These are phyloP conservation scores for Megastigmus dorsalis DNA, from an alignment of 2,888 invertebrate species.

Conservation along the genomic window DNA sequence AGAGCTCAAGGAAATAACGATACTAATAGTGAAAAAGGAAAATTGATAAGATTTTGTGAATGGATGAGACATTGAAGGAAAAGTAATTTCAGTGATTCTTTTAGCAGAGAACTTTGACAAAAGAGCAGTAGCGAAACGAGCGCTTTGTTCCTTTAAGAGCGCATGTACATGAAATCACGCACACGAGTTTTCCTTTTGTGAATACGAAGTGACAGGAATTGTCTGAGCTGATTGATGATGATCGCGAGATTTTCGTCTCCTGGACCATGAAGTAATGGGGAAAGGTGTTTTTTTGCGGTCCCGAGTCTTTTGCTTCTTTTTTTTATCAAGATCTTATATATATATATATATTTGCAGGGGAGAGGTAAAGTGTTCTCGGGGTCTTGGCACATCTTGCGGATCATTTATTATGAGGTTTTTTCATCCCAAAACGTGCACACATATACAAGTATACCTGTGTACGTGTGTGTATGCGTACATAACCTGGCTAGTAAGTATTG, in stretches of 20 bases:
- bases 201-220: conserved; percentile 29
- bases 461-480: neutral
- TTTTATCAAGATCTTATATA: conserved; percentile 1
- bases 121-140: no score
- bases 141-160: no score
- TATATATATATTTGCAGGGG: neutral
- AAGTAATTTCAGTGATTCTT: no score
- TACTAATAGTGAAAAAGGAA: no score
- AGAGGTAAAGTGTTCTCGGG: neutral
- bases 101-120: no score
- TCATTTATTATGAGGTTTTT: conserved; percentile 40
- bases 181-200: neutral
- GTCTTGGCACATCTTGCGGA: conserved; percentile 1
- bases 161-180: neutral
- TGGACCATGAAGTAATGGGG: neutral
- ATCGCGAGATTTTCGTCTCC: conserved; percentile 32
- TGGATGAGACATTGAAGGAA: no score
- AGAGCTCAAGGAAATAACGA: no score
- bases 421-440: neutral
- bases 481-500: neutral
- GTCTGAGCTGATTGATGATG: conserved; percentile 41
- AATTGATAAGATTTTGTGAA: no score
- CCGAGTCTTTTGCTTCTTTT: neutral
- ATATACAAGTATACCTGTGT: no score
- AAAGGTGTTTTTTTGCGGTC: conserved; percentile 10